Evolutionary conservation across 1,140 invertebrate genomes (phyloP).

Genomic region (Caenorhabditis brenneri): DNA sequence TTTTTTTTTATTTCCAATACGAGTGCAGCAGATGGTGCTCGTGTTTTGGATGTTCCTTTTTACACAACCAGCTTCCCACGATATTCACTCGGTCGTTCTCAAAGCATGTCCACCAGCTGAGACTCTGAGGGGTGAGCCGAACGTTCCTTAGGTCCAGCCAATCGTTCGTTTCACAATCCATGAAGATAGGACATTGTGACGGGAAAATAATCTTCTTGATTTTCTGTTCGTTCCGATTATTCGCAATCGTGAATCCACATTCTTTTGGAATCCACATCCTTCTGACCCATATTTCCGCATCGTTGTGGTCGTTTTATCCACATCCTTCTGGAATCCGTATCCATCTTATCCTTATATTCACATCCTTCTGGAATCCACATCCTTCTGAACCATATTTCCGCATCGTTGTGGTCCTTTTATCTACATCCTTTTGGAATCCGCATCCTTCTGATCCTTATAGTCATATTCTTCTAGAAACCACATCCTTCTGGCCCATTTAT

Average conservation of each 20-base stretch:
- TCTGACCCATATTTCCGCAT: no score
- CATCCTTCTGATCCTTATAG: no score
- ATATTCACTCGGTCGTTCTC: constrained; percentile 86
- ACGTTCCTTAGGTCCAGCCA: constrained; percentile 90
- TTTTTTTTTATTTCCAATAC: constrained; percentile 69
- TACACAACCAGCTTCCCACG: constrained; percentile 88
- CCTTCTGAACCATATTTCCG: no score
- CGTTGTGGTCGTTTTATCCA: no score
- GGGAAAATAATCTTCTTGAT: constrained; percentile 94
- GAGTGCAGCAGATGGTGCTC: constrained; percentile 70
- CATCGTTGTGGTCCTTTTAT: no score
- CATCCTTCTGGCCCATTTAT: no score
- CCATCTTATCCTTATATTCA: no score
- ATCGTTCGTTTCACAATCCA: constrained; percentile 92
- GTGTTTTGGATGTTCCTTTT: constrained; percentile 74
- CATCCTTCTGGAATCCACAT: no score
- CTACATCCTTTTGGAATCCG: no score
- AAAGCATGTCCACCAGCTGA: constrained; percentile 91
- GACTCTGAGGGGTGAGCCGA: constrained; percentile 84
- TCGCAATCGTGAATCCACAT: constrained; percentile 99
- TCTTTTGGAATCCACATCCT: no score
- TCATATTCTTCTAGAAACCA: no score
- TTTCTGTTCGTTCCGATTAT: constrained; percentile 76
- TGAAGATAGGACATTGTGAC: constrained; percentile 86
- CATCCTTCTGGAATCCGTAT: no score